Evolutionary conservation across 2,797 vertebrate species (phyloP), one percentile per base, ranked within the genome.

Genomic region (Rhinoraja longicauda): DNA sequence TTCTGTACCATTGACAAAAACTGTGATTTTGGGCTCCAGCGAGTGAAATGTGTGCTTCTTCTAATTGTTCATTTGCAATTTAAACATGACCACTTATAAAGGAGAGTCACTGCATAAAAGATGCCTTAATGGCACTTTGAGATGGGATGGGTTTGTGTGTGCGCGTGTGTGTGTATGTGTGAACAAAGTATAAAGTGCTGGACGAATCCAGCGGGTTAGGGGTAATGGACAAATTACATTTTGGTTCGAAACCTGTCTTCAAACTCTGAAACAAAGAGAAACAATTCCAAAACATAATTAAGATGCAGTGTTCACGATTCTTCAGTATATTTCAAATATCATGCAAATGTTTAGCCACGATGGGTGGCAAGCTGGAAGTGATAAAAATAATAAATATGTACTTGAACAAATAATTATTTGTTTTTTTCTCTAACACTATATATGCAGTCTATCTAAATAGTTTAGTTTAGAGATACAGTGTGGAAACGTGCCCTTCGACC

Each of bases 321-420:
- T 88, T 92, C 12, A 19, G 12, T 53, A 39, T 19, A 45, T 39
- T 53, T 92, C 53, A 75, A 91, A 91, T 91, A 39, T 90, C 70
- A 45, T 75, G 24, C 72, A 70, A 64, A 72, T 90, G 86, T 91
- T 91, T 72, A 45, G 32, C 67, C 67, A 75, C n/a, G 70, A 92
- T 12, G 6, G 26, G 1, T 92, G 70, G 26, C 90, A 92, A 75
- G 64, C 39, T 92, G 39, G 64, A 75, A 53, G 72, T 45, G 53
- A 75, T 75, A 67, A 67, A 92, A 92, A 90, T 70, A 92, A 92
- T 92, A 92, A 92, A 92, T 75, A 70, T 92, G 39, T 45, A 92
- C 45, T 75, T 92, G 90, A 92, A 73, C 24, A 26, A 45, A 39
- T 19, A 12, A 10, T 26, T 24, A 73, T n/a, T 91, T 92, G 26